These are phyloP conservation scores for Atta colombica DNA, from an alignment of 1,140 invertebrate genomes.

Conservation along the genomic window DNA sequence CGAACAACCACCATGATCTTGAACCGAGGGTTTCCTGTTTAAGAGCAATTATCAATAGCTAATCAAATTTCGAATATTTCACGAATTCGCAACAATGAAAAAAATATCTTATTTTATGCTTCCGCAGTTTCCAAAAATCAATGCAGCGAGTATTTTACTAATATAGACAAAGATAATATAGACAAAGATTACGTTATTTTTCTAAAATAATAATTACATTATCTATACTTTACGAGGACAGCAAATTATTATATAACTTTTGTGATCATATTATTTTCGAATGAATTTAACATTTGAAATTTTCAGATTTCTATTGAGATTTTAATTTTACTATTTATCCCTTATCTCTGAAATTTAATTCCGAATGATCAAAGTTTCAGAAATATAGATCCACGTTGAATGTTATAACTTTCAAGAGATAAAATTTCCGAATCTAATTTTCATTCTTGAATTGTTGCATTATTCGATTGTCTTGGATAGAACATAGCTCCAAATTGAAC, in stretches of 20 bases:
- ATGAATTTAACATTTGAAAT: not conserved
- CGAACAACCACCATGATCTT: not conserved
- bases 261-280: not conserved
- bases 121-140: not conserved
- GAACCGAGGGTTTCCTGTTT: slow-evolving; percentile 20
- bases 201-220: not conserved
- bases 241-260: not conserved
- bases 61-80: not conserved
- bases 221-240: not conserved
- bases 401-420: not conserved
- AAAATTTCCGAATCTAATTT: slow-evolving; percentile 25
- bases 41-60: slow-evolving; percentile 2
- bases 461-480: slow-evolving; percentile 19
- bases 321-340: not conserved
- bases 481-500: not conserved
- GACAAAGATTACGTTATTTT: not conserved
- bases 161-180: not conserved
- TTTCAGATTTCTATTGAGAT: not conserved
- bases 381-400: not conserved
- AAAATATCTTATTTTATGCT: not conserved
- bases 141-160: not conserved
- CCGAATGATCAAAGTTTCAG: slow-evolving; percentile 12
- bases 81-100: not conserved
- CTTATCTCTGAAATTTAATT: slow-evolving; percentile 6
- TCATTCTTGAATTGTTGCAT: slow-evolving; percentile 2